These are phyloP conservation scores for Numenius arquata DNA, from an alignment of 2,113 vertebrate species.

Conservation along the genomic window DNA sequence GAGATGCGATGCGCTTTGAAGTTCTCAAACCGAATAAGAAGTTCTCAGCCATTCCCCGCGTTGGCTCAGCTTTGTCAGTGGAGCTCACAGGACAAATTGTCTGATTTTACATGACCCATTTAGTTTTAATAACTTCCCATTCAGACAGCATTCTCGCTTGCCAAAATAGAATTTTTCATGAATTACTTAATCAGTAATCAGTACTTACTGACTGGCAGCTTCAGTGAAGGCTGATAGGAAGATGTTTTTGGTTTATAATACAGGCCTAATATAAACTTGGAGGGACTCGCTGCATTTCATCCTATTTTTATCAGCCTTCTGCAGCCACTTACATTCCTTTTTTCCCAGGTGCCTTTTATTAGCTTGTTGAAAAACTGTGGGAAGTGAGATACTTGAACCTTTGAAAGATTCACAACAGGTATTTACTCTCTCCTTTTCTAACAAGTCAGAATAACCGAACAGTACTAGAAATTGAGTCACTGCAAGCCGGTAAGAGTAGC, in stretches of 20 bases:
- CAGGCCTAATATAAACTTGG: neutral
- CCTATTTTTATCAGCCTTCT: neutral
- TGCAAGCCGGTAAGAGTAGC: neutral
- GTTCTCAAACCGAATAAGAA: neutral
- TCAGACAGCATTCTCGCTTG: neutral
- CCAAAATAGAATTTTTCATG: slow-evolving; percentile 30
- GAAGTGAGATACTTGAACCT: neutral
- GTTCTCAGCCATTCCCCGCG: neutral
- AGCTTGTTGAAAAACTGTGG: neutral
- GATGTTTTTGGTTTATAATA: neutral
- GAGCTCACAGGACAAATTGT: neutral
- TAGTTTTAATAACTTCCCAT: slow-evolving; percentile 9
- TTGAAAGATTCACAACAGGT: neutral
- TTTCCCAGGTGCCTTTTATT: neutral
- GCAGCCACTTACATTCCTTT: neutral
- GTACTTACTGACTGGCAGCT: neutral
- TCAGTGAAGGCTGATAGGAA: neutral
- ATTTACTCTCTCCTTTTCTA: neutral
- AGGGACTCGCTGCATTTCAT: neutral
- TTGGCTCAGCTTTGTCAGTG: neutral
- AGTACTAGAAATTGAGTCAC: neutral
- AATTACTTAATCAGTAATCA: slow-evolving; percentile 42
- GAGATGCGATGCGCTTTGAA: neutral
- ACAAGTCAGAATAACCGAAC: neutral
- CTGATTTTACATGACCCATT: neutral